Conservation (phyloP, 2,797 vertebrate species). For the Tragopan temminckii region DNA sequence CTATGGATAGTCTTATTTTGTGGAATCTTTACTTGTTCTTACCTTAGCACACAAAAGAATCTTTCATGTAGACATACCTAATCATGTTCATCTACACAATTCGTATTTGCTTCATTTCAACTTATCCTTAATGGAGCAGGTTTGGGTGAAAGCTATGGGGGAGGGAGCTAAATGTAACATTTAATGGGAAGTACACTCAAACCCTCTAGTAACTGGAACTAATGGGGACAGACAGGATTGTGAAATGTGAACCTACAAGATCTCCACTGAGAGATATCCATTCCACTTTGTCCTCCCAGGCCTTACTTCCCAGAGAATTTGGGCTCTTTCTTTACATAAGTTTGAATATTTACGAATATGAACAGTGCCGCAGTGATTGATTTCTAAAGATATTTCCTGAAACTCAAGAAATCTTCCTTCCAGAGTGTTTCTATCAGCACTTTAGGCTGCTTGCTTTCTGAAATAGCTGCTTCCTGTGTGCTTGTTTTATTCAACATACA, state of each 20-base stretch:
- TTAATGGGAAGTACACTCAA: constrained; percentile 48
- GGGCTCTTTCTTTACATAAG: background rate
- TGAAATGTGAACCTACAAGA: constrained; percentile 70
- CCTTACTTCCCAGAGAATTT: constrained; percentile 34
- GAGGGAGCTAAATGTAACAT: constrained; percentile 9
- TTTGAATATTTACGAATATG: background rate
- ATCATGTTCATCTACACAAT: background rate
- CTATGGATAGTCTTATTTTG: background rate
- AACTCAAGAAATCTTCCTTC: background rate
- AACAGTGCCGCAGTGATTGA: background rate
- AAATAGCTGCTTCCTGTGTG: background rate
- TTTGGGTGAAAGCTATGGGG: background rate
- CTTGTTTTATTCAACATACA: background rate
- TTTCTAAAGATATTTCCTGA: background rate
- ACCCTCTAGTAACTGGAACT: constrained; percentile 68
- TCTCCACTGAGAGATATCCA: constrained; percentile 48
- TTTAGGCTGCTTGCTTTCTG: background rate
- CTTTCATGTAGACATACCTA: background rate
- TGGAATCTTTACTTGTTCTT: background rate
- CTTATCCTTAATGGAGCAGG: background rate
- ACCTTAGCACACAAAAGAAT: background rate
- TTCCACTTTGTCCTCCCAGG: constrained; percentile 38
- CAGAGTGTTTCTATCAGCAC: background rate
- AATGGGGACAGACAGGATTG: constrained; percentile 68
- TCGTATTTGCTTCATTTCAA: background rate